These are phyloP conservation scores for Furcula furcula DNA, from an alignment of 2,888 invertebrate genomes.

Conservation along the genomic window DNA sequence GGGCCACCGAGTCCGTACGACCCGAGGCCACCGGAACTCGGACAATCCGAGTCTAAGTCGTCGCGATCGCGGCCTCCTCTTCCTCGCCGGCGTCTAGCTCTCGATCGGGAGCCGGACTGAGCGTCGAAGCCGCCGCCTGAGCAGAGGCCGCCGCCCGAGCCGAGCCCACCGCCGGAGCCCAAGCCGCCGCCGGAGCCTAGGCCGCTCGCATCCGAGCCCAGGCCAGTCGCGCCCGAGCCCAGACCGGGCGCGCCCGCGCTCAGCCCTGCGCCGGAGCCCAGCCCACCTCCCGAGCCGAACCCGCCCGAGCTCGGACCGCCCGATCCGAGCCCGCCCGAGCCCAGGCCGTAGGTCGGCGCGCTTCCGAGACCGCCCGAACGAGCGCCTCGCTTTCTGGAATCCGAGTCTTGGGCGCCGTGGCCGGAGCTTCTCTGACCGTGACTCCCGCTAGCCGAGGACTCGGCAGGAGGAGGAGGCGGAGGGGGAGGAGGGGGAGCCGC, in stretches of 20 bases:
- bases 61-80: constrained; percentile 62
- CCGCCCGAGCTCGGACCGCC: constrained; percentile 37
- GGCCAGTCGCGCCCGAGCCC: constrained; percentile 77
- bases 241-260: constrained; percentile 65
- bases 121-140: constrained; percentile 32
- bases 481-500: constrained; percentile 61
- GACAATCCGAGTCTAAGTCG: constrained; percentile 46
- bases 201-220: constrained; percentile 50
- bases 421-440: constrained; percentile 62
- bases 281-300: constrained; percentile 43
- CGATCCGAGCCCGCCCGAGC: constrained; percentile 31
- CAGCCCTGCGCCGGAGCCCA: constrained; percentile 33
- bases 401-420: constrained; percentile 69
- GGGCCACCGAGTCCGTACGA: constrained; percentile 44
- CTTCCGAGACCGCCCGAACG: constrained; percentile 43
- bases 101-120: constrained; percentile 39
- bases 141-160: constrained; percentile 43
- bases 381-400: constrained; percentile 71
- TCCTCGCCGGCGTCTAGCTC: constrained; percentile 67
- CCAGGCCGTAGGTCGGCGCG: constrained; percentile 35
- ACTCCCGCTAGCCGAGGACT: constrained; percentile 43
- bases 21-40: constrained; percentile 51
- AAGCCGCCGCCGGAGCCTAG: constrained; percentile 35
- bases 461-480: constrained; percentile 60
- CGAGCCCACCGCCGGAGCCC: constrained; percentile 40